phyloP scores from a whole-genome alignment of 2,888 invertebrate genomes.

The Drosophila phalerata region DNA sequence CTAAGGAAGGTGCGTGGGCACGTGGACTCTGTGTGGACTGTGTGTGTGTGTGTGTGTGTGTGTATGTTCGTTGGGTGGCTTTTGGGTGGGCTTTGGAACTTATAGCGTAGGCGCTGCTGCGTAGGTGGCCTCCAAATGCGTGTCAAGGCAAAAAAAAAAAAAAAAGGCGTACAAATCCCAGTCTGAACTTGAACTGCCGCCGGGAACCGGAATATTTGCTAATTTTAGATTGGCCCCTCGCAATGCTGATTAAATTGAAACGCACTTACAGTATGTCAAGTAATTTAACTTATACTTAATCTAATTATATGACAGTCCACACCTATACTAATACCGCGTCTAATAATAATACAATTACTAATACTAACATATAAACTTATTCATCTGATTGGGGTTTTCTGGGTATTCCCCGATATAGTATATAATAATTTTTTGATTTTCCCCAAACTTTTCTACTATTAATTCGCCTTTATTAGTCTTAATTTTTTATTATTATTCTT shows the following conservation, averaged over 20 bases:
- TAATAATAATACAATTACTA: too few species aligned
- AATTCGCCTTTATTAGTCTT: too few species aligned
- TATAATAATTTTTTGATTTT: too few species aligned
- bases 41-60: conserved; percentile 15
- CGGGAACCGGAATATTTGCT: conserved; percentile 60
- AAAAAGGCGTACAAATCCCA: conserved; percentile 36
- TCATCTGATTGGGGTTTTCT: too few species aligned
- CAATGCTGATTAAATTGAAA: conserved; percentile 62
- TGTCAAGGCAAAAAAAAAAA: conserved; percentile 75
- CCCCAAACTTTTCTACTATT: too few species aligned
- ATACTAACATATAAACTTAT: too few species aligned
- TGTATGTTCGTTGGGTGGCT: conserved; percentile 26
- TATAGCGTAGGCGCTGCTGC: conserved; percentile 13
- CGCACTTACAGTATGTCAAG: conserved; percentile 3
- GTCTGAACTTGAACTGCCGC: conserved; percentile 69
- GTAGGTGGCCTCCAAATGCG: conserved; percentile 53
- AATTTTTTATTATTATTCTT: too few species aligned
- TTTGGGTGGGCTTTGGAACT: not conserved
- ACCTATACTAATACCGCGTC: too few species aligned
- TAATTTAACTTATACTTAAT: not conserved
- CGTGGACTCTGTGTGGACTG: conserved; percentile 33
- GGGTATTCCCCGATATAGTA: too few species aligned
- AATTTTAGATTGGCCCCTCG: conserved; percentile 65
- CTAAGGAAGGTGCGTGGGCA: conserved; percentile 62
- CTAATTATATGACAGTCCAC: too few species aligned